Conservation (phyloP, 2,888 invertebrate species). For the Apantesis nais region DNA sequence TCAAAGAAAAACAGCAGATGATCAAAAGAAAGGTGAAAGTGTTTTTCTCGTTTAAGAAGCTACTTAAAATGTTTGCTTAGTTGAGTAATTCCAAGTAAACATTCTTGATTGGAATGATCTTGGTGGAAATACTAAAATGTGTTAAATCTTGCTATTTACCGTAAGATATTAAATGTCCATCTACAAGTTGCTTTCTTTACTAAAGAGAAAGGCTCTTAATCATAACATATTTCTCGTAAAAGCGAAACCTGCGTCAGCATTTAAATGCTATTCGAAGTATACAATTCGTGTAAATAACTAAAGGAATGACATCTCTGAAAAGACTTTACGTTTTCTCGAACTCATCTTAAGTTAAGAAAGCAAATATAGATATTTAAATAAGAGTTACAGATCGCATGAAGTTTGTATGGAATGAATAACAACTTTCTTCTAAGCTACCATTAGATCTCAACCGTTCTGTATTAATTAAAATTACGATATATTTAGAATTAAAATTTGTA, state of each 20-base stretch:
- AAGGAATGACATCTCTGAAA: too few species aligned
- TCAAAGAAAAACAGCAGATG: too few species aligned
- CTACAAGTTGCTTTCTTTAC: constrained; percentile 3
- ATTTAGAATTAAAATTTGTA: constrained; percentile 1
- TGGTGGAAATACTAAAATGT: not conserved
- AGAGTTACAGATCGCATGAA: constrained; percentile 11
- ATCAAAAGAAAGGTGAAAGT: not conserved
- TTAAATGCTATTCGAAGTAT: not conserved
- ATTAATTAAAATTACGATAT: not conserved
- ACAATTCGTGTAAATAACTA: too few species aligned
- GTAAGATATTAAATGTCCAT: not conserved
- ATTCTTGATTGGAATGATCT: not conserved
- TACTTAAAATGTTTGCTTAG: not conserved
- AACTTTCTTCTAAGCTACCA: not conserved
- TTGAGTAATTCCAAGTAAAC: not conserved
- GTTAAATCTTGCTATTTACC: not conserved
- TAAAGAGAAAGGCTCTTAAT: not conserved
- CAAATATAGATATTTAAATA: not conserved
- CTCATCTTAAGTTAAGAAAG: constrained; percentile 5
- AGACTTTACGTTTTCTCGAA: too few species aligned
- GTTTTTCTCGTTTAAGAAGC: not conserved
- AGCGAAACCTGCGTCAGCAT: not conserved
- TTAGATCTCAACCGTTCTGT: not conserved
- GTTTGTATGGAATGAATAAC: constrained; percentile 8
- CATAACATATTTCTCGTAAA: not conserved